Conservation (phyloP, 2,113 vertebrate species). For the Epinephelus cyanopodus region DNA sequence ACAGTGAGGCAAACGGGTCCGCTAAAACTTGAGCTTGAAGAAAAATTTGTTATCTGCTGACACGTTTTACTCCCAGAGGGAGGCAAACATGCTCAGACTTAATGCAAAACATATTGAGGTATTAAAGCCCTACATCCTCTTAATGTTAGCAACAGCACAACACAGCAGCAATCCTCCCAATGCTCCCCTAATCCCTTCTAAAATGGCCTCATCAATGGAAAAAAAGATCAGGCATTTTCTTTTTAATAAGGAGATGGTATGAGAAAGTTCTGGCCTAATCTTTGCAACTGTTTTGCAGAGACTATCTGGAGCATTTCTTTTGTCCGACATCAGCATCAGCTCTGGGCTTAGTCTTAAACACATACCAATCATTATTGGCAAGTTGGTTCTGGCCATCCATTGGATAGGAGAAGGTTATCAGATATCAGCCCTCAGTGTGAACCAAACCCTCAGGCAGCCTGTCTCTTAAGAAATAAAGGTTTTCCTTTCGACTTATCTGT, state of each 20-base stretch:
- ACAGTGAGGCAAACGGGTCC: slow-evolving; percentile 14
- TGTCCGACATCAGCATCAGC: slow-evolving; percentile 48
- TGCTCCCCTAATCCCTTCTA: slow-evolving; percentile 24
- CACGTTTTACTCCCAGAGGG: slow-evolving; percentile 54
- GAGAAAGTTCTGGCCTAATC: slow-evolving; percentile 34
- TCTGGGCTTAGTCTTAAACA: slow-evolving; percentile 64
- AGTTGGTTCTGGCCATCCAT: slow-evolving; percentile 80
- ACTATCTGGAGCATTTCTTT: slow-evolving; percentile 28
- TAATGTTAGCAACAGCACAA: slow-evolving; percentile 45
- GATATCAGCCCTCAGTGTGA: slow-evolving; percentile 66
- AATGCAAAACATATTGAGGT: slow-evolving; percentile 65
- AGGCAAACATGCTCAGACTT: slow-evolving; percentile 60
- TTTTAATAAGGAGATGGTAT: slow-evolving; percentile 32
- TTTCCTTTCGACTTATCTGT: slow-evolving; percentile 15
- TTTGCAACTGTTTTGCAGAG: slow-evolving; percentile 36
- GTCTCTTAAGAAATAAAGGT: slow-evolving; percentile 22
- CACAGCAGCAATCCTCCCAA: slow-evolving; percentile 45
- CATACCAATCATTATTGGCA: slow-evolving; percentile 83
- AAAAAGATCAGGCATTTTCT: slow-evolving; percentile 15
- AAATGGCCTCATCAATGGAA: slow-evolving; percentile 51
- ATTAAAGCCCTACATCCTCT: slow-evolving; percentile 45
- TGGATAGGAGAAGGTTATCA: slow-evolving; percentile 76
- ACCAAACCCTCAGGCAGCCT: slow-evolving; percentile 64
- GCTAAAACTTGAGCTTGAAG: slow-evolving; percentile 34
- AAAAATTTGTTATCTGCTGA: slow-evolving; percentile 62